Percentiles rank a stretch among this genome's conserved stretches.
phyloP scores from a whole-genome alignment of 1,140 invertebrate species.

The Conus ventricosus region DNA sequence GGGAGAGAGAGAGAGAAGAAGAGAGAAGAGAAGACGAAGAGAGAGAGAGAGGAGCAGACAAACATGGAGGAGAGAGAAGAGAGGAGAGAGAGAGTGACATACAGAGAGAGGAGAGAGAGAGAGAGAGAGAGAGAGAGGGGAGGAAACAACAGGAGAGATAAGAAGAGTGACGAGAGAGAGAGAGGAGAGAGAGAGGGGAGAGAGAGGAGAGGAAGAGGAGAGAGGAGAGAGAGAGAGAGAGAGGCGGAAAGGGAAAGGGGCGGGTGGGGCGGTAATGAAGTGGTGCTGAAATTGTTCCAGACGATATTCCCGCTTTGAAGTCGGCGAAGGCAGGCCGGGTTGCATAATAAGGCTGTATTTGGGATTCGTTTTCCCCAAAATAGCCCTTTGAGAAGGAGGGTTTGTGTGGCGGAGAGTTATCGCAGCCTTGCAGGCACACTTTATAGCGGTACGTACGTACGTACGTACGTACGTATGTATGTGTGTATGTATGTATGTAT shows the following conservation, averaged over 20 bases:
- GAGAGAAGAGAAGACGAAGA: not conserved
- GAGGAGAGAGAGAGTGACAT: not conserved
- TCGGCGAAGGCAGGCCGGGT: too few species aligned
- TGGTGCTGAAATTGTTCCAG: too few species aligned
- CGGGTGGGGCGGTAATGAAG: too few species aligned
- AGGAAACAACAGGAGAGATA: not conserved
- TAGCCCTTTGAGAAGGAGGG: too few species aligned
- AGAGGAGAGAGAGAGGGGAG: too few species aligned
- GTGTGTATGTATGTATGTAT: not conserved
- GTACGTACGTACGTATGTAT: not conserved
- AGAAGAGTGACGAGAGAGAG: slow-evolving; percentile 6
- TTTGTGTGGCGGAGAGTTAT: too few species aligned
- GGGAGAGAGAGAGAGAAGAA: not conserved
- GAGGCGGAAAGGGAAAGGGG: not conserved
- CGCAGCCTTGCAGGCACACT: too few species aligned
- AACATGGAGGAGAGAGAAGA: not conserved
- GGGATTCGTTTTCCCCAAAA: too few species aligned
- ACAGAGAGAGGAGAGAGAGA: not conserved
- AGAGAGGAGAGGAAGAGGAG: slow-evolving; percentile 30
- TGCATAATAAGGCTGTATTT: too few species aligned
- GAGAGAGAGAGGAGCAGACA: not conserved
- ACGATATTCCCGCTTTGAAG: too few species aligned
- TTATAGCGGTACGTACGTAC: not conserved
- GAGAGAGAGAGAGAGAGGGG: not conserved
- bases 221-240: slow-evolving; percentile 21